Percentiles rank a stretch among this genome's conserved stretches.
phyloP scores from a whole-genome alignment of 1,140 invertebrate genomes.

The Luehdorfia chinensis region DNA sequence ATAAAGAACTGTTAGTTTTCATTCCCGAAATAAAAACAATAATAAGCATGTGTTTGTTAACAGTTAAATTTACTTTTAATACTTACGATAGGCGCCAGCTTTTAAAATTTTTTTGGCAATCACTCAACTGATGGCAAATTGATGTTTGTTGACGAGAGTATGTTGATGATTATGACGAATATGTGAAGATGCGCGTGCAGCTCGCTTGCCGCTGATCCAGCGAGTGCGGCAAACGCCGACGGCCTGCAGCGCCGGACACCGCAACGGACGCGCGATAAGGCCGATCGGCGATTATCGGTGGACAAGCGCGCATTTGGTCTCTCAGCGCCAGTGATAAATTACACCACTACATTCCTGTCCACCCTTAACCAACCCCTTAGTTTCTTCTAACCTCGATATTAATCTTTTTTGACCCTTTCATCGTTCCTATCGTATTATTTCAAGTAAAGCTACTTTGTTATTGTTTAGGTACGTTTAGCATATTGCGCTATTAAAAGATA shows the following conservation, averaged over 20 bases:
- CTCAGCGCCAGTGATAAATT: slow-evolving; percentile 4
- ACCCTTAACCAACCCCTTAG: too few relatives aligned
- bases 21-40: background rate
- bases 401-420: background rate
- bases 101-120: too few relatives aligned
- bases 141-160: background rate
- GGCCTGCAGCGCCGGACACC: slow-evolving; percentile 45
- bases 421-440: background rate
- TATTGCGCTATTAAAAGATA: slow-evolving; percentile 36
- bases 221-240: slow-evolving; percentile 39
- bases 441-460: slow-evolving; percentile 27
- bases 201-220: slow-evolving; percentile 41
- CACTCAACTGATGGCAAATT: too few relatives aligned
- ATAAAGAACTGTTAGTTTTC: slow-evolving; percentile 1
- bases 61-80: too few relatives aligned
- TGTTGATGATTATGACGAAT: slow-evolving; percentile 9
- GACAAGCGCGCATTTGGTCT: slow-evolving; percentile 33
- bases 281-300: slow-evolving; percentile 61
- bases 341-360: slow-evolving; percentile 1
- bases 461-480: slow-evolving; percentile 28
- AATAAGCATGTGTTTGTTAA: too few relatives aligned
- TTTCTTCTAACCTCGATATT: background rate
- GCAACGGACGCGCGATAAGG: slow-evolving; percentile 62
- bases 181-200: slow-evolving; percentile 10
- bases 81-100: slow-evolving; percentile 9